Evolutionary conservation across 2,113 vertebrate genomes (phyloP), one percentile per base, ranked within the genome.

Genomic region (Haemorhous mexicanus): DNA sequence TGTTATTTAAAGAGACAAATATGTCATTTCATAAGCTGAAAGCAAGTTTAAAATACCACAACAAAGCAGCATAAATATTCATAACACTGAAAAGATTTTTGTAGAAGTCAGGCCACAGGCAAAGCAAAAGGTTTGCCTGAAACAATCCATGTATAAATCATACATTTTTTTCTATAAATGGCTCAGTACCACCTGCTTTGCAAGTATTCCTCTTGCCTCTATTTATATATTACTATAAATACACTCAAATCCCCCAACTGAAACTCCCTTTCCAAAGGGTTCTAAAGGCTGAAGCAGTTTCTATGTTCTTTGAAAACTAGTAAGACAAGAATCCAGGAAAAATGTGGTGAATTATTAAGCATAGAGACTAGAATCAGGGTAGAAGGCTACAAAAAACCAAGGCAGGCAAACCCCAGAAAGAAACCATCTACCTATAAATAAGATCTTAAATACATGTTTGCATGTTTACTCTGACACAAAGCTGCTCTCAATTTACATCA

Each of bases 221-320:
- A 80, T 77, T 88, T 81, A 74, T 41, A 64, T n/a, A 59, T 27
- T 43, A 55, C n/a, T 95, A 92, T 82, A 90, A 95, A 95, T 86
- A 86, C 12, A 58, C 55, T 63, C 37, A 90, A 85, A 80, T 58
- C 46, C 8, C n/a, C 13, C 39, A 46, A 8, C n/a, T 90, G 80
- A 95, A 88, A 69, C 46, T 52, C 13, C 37, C 30, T 75, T 94
- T 78, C 70, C 68, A 78, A 89, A 70, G n/a, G 41, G 58, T 73
- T 92, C 46, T 2, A 5, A 86, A 77, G 68, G 58, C n/a, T 81
- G 50, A 50, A 86, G 16, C 12, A 86, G 33, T 83, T 41, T 56
- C 37, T 33, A 4, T 16, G n/a, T 30, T 73, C 21, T 73, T 67
- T 55, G 26, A 86, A 86, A 94, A 62, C 32, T 59, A 81, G 44